phyloP scores from a whole-genome alignment of 2,797 vertebrate genomes.

The Trichosurus vulpecula region DNA sequence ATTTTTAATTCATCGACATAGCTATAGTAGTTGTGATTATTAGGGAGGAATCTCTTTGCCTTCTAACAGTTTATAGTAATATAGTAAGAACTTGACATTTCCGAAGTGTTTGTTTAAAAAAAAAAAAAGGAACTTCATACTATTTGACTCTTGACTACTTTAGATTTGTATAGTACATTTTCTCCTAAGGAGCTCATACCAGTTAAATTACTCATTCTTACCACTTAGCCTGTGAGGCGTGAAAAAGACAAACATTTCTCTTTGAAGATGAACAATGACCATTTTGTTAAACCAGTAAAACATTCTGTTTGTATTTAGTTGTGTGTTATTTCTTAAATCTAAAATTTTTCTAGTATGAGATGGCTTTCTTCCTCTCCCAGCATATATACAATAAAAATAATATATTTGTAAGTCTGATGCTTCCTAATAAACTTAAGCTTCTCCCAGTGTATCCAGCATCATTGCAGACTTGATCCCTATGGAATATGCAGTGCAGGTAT shows the following conservation, averaged over 20 bases:
- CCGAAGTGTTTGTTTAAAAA: not conserved
- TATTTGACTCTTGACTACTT: conserved; percentile 29
- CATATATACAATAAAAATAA: conserved; percentile 46
- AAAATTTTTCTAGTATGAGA: conserved; percentile 54
- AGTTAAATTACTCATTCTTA: conserved; percentile 49
- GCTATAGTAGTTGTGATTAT: conserved; percentile 21
- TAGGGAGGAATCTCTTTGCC: conserved; percentile 42
- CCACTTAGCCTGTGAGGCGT: not conserved
- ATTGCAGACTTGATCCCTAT: conserved; percentile 16
- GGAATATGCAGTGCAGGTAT: conserved; percentile 27
- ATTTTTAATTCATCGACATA: conserved; percentile 45
- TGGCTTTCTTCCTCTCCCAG: conserved; percentile 44
- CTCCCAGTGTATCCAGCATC: conserved; percentile 35
- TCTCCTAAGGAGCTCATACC: conserved; percentile 38
- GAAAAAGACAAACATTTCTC: conserved; percentile 4
- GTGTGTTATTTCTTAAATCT: conserved; percentile 50
- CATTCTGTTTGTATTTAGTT: conserved; percentile 34
- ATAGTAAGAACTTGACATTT: conserved; percentile 37
- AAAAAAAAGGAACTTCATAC: not conserved
- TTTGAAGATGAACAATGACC: conserved; percentile 55
- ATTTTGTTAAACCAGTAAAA: conserved; percentile 43
- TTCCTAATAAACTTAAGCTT: conserved; percentile 44
- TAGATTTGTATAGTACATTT: conserved; percentile 35
- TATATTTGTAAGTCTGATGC: conserved; percentile 43
- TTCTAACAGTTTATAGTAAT: conserved; percentile 50